phyloP scores from a whole-genome alignment of 2,113 vertebrate genomes.

The Percopsis transmontana region DNA sequence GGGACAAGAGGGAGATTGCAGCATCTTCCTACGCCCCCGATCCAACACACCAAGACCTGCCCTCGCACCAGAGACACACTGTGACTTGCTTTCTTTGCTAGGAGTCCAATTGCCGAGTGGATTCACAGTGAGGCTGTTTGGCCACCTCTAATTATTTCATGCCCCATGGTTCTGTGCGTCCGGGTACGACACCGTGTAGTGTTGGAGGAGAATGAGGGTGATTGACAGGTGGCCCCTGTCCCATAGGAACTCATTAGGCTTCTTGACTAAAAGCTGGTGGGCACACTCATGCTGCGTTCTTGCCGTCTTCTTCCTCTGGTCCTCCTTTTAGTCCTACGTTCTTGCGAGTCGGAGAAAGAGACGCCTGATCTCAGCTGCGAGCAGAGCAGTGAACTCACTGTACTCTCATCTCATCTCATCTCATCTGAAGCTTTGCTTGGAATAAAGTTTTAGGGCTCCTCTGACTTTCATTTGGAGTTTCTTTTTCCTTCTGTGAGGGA shows the following conservation, averaged over 20 bases:
- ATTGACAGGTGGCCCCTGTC: constrained; percentile 79
- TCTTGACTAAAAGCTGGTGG: constrained; percentile 82
- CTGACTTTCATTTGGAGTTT: constrained; percentile 75
- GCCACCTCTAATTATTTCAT: constrained; percentile 82
- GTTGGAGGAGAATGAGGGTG: constrained; percentile 69
- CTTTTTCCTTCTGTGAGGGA: constrained; percentile 49
- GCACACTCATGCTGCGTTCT: constrained; percentile 73
- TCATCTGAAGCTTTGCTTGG: constrained; percentile 71
- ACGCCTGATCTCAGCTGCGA: constrained; percentile 69
- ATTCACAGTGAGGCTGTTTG: constrained; percentile 58
- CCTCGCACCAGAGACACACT: constrained; percentile 30
- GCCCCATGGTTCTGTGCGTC: constrained; percentile 76
- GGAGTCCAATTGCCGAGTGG: constrained; percentile 11
- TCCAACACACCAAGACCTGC: constrained; percentile 37
- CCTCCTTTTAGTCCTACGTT: constrained; percentile 79
- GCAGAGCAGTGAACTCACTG: constrained; percentile 64
- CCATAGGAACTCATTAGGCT: constrained; percentile 85
- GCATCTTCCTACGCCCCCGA: constrained; percentile 32
- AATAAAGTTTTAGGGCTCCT: constrained; percentile 52
- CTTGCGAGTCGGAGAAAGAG: constrained; percentile 74
- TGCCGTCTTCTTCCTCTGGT: constrained; percentile 70
- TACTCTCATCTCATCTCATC: constrained; percentile 79
- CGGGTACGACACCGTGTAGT: constrained; percentile 63
- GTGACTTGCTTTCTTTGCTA: constrained; percentile 57
- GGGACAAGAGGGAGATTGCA: constrained; percentile 24